Percentiles rank a stretch among this genome's conserved stretches.
These are phyloP conservation scores for Saturnia japonica DNA, from an alignment of 2,888 invertebrate species.

Conservation along the genomic window DNA sequence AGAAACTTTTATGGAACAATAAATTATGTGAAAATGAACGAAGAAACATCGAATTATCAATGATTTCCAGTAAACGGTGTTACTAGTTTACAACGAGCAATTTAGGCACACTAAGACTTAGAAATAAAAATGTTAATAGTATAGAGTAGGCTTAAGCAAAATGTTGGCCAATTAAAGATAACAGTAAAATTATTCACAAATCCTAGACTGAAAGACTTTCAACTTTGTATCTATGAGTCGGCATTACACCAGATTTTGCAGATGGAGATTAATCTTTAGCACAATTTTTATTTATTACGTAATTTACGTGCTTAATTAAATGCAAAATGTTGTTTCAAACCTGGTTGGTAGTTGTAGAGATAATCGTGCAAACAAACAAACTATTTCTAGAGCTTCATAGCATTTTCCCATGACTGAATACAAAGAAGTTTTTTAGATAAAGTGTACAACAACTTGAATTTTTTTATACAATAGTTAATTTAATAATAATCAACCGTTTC, in stretches of 20 bases:
- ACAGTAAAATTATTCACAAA: no score
- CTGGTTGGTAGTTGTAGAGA: no score
- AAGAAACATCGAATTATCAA: conserved; percentile 9
- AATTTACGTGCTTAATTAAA: no score
- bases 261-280: neutral
- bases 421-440: neutral
- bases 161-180: no score
- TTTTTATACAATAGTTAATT: conserved; percentile 25
- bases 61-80: neutral
- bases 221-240: neutral
- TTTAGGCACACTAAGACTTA: neutral
- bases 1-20: conserved; percentile 14
- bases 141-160: neutral
- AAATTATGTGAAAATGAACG: conserved; percentile 22
- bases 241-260: neutral
- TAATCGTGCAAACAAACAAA: no score
- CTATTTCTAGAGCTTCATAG: no score
- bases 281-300: no score
- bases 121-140: neutral
- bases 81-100: neutral
- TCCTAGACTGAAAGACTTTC: no score
- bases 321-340: no score
- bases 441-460: neutral
- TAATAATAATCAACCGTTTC: conserved; percentile 32
- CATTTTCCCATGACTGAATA: neutral